phyloP scores from a whole-genome alignment of 2,113 vertebrate genomes.

The Alaudala cheleensis region DNA sequence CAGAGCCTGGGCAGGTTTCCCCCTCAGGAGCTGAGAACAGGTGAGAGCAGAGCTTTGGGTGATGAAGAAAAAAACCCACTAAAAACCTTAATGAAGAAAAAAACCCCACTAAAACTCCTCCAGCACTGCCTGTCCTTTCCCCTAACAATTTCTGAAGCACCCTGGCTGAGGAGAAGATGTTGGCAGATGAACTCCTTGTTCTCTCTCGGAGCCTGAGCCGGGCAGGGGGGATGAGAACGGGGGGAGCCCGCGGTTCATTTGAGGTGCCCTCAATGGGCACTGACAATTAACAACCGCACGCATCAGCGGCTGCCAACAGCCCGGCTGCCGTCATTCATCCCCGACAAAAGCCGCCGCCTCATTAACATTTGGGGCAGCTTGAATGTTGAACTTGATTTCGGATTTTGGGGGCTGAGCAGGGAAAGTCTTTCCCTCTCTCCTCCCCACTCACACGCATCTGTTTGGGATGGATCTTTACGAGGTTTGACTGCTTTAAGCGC shows the following conservation, averaged over 20 bases:
- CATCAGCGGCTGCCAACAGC: constrained; percentile 62
- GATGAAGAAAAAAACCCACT: neutral
- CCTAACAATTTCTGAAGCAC: neutral
- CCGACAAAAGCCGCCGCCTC: constrained; percentile 23
- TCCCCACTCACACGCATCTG: neutral
- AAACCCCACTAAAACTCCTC: neutral
- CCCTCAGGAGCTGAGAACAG: neutral
- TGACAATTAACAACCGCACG: constrained; percentile 58
- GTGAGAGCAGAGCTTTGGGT: neutral
- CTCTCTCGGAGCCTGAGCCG: constrained; percentile 13
- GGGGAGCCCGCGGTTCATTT: constrained; percentile 42
- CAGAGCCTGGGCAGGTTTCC: neutral
- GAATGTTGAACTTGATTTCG: constrained; percentile 4
- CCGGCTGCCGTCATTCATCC: constrained; percentile 45
- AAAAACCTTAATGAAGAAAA: neutral
- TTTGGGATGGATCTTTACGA: neutral
- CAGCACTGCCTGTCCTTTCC: neutral
- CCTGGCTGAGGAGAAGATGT: neutral
- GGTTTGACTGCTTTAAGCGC: neutral
- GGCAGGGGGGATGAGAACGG: neutral
- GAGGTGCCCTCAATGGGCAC: constrained; percentile 38
- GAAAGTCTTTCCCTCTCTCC: constrained; percentile 8
- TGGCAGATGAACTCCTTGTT: constrained; percentile 32
- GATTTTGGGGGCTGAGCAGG: neutral
- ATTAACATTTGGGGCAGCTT: constrained; percentile 17